Percentiles rank a stretch among this genome's conserved stretches.
These are phyloP conservation scores for Coilia nasus DNA, from an alignment of 2,797 vertebrate species.

Conservation along the genomic window DNA sequence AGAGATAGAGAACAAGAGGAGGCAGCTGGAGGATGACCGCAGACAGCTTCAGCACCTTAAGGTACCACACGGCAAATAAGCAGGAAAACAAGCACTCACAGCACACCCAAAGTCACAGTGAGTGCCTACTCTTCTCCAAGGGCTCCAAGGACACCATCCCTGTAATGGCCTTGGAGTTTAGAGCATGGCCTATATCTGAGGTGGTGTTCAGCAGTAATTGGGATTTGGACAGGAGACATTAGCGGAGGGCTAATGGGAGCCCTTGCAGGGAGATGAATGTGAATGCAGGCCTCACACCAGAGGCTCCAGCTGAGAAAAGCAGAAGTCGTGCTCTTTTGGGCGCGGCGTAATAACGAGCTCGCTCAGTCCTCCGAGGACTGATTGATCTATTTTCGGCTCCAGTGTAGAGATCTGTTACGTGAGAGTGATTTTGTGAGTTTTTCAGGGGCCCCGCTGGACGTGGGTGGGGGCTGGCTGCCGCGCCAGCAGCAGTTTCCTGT, in stretches of 20 bases:
- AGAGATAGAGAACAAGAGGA: constrained; percentile 91
- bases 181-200: constrained; percentile 4
- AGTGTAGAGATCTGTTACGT: constrained; percentile 35
- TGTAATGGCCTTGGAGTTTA: constrained; percentile 21
- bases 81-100: not conserved
- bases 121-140: not conserved
- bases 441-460: constrained; percentile 32
- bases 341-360: not conserved
- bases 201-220: not conserved
- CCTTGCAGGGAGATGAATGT: not conserved
- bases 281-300: not conserved
- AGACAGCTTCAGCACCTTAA: constrained; percentile 94
- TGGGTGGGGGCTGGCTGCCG: constrained; percentile 59
- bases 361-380: not conserved
- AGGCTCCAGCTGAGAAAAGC: not conserved
- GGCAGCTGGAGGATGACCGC: constrained; percentile 92
- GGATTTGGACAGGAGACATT: constrained; percentile 18
- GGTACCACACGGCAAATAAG: constrained; percentile 65
- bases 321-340: not conserved
- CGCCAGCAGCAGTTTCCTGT: constrained; percentile 73
- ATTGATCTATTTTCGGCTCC: constrained; percentile 64
- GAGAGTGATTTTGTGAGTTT: constrained; percentile 50
- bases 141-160: constrained; percentile 39
- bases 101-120: not conserved
- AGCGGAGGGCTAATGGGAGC: not conserved